phyloP scores from a whole-genome alignment of 1,140 invertebrate genomes.

The Amyelois transitella region DNA sequence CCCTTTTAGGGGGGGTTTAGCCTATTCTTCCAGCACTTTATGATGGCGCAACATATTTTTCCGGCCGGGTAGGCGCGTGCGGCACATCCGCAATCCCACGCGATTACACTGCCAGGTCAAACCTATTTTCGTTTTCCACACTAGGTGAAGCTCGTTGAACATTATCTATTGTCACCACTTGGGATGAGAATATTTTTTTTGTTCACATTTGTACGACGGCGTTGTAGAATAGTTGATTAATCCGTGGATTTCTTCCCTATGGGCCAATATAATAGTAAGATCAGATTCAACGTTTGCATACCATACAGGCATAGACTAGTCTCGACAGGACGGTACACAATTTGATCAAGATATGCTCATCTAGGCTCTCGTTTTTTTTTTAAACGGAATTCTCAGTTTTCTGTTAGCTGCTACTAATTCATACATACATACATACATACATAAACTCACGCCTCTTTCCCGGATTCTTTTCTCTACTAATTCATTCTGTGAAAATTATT shows the following conservation, averaged over 20 bases:
- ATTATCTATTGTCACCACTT: constrained; percentile 12
- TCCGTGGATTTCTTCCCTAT: neutral
- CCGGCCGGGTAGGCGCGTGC: constrained; percentile 39
- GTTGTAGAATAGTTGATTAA: neutral
- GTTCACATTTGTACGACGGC: neutral
- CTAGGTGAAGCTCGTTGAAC: constrained; percentile 17
- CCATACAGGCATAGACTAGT: no score
- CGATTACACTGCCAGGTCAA: constrained; percentile 35
- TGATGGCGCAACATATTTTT: constrained; percentile 27
- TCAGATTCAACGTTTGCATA: no score
- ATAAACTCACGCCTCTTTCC: no score
- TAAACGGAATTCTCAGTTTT: no score
- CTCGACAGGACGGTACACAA: no score
- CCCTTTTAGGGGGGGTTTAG: neutral
- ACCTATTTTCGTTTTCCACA: constrained; percentile 39
- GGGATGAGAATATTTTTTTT: constrained; percentile 7
- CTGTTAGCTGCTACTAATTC: no score
- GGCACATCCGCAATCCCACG: constrained; percentile 45
- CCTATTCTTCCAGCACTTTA: constrained; percentile 4
- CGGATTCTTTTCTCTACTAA: no score
- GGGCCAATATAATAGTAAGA: no score
- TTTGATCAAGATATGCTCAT: no score
- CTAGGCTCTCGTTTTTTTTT: no score
- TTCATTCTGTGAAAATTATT: no score
- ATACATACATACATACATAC: no score